Evolutionary conservation across 2,888 invertebrate species (phyloP).

Genomic region (Ashinkailepas kermadecensis): DNA sequence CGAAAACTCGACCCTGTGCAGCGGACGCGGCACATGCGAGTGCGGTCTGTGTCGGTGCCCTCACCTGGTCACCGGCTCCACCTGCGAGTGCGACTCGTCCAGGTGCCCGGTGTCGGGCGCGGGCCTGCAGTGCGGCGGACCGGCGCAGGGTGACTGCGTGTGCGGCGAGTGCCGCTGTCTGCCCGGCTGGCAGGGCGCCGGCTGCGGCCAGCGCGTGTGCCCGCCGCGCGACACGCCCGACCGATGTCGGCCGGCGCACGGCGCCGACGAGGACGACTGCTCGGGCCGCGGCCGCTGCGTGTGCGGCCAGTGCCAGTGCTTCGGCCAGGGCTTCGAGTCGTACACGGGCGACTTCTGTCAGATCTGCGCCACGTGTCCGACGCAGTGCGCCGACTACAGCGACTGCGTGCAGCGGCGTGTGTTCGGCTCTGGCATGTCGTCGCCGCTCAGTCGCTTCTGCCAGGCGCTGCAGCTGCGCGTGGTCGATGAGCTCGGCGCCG

Average conservation of each 20-base stretch:
- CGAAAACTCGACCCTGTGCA: neutral
- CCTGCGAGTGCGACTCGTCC: neutral
- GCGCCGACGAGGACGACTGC: neutral
- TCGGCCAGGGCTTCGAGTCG: conserved; percentile 16
- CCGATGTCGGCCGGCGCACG: neutral
- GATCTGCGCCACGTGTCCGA: conserved; percentile 23
- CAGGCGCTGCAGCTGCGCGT: neutral
- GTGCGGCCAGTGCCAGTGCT: conserved; percentile 38
- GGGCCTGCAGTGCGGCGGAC: neutral
- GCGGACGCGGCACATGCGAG: neutral
- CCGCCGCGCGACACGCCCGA: neutral
- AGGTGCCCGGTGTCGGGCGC: neutral
- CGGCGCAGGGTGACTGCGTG: neutral
- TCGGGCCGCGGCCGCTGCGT: conserved; percentile 8
- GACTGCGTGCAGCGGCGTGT: neutral
- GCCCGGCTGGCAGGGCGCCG: neutral
- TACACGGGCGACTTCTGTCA: conserved; percentile 25
- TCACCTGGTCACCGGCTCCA: neutral
- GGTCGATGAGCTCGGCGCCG: neutral
- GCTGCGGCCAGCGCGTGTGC: neutral
- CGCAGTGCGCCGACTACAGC: conserved; percentile 4
- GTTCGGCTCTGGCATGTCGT: neutral
- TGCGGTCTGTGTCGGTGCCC: conserved; percentile 1
- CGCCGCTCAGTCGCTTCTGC: neutral
- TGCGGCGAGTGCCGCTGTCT: conserved; percentile 6